phyloP scores from a whole-genome alignment of 64 coral and sea anemone species.

The Montipora cactus region DNA sequence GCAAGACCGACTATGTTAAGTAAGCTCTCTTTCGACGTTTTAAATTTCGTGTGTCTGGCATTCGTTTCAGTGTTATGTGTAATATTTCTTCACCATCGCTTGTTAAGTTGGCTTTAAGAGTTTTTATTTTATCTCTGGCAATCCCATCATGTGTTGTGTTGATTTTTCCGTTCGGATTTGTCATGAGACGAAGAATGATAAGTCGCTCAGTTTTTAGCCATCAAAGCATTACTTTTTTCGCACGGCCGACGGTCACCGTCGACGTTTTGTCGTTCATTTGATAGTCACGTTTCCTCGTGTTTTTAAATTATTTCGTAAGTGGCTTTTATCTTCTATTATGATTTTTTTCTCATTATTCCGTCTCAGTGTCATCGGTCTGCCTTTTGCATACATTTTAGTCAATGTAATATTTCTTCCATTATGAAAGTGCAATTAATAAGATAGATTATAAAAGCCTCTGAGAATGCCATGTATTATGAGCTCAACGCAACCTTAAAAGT shows the following conservation, averaged over 20 bases:
- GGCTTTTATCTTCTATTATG: slow-evolving; percentile 80
- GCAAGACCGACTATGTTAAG: slow-evolving; percentile 94
- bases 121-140: slow-evolving; percentile 44
- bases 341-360: slow-evolving; percentile 46
- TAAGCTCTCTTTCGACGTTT: slow-evolving; percentile 44
- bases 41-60: slow-evolving; percentile 47
- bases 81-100: slow-evolving; percentile 22
- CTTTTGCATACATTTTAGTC: slow-evolving; percentile 84
- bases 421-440: slow-evolving; percentile 90
- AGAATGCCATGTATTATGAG: slow-evolving; percentile 81
- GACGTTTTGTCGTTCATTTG: background rate
- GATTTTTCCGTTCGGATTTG: slow-evolving; percentile 30
- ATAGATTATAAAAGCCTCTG: slow-evolving; percentile 69
- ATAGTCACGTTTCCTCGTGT: slow-evolving; percentile 38
- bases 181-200: background rate
- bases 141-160: slow-evolving; percentile 38
- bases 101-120: slow-evolving; percentile 28
- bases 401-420: slow-evolving; percentile 88
- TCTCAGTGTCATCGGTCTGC: slow-evolving; percentile 45
- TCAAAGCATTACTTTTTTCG: background rate
- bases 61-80: slow-evolving; percentile 17
- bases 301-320: slow-evolving; percentile 54
- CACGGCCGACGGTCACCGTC: too few species aligned
- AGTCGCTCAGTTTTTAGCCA: background rate
- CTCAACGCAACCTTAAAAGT: slow-evolving; percentile 79